A percentile compares a stretch with the other conserved stretches of the same genome.
Conservation (phyloP, 2,888 invertebrate species). For the Sacculina carcini region DNA sequence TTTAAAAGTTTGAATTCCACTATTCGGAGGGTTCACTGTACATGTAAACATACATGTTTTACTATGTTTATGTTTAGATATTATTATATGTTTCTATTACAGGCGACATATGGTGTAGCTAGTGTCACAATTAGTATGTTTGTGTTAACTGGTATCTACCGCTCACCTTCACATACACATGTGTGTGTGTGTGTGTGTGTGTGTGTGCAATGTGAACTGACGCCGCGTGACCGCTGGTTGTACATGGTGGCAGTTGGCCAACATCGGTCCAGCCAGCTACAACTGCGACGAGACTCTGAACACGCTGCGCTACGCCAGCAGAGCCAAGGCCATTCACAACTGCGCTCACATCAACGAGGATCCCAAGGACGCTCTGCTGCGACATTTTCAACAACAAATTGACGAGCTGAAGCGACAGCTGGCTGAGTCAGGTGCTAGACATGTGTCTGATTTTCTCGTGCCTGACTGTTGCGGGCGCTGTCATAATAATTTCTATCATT, state of each 20-base stretch:
- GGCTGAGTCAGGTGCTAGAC: slow-evolving; percentile 30
- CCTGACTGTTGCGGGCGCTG: too few species aligned
- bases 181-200: background rate
- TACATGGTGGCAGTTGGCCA: slow-evolving; percentile 39
- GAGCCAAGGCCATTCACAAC: slow-evolving; percentile 93
- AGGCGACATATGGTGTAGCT: background rate
- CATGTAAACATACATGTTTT: background rate
- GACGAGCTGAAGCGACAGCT: slow-evolving; percentile 64
- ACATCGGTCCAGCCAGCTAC: slow-evolving; percentile 80
- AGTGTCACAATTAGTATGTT: background rate
- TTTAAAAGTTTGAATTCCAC: background rate
- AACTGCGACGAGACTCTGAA: slow-evolving; percentile 96
- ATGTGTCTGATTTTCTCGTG: too few species aligned
- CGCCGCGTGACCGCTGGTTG: too few species aligned
- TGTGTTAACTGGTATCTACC: background rate
- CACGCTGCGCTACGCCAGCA: slow-evolving; percentile 81
- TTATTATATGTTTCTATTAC: background rate
- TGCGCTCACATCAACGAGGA: slow-evolving; percentile 87
- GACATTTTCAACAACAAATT: slow-evolving; percentile 90
- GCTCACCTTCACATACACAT: background rate
- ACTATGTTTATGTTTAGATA: background rate
- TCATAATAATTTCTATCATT: too few species aligned
- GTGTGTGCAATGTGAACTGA: slow-evolving; percentile 9
- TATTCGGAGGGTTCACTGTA: background rate
- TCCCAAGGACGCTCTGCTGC: slow-evolving; percentile 79